Evolutionary conservation across 2,113 vertebrate genomes (phyloP).

Genomic region (Oostethus manadensis): DNA sequence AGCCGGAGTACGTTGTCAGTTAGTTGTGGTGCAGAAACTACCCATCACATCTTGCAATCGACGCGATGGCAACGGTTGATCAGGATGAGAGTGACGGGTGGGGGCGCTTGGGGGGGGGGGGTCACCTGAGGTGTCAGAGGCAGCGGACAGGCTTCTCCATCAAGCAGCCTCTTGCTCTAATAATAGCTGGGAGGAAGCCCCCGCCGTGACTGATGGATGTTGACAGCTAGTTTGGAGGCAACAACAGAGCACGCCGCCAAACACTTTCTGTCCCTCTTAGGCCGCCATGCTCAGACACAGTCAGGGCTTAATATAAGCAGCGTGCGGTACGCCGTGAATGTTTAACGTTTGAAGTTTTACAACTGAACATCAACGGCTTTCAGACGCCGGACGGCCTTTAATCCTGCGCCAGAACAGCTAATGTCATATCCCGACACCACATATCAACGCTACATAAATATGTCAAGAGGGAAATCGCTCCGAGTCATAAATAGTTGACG

Average conservation of each 20-base stretch:
- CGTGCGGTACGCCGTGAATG: not conserved
- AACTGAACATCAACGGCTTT: not conserved
- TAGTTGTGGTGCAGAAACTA: too few species aligned
- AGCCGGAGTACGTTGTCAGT: too few species aligned
- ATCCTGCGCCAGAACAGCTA: too few species aligned
- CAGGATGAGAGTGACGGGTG: not conserved
- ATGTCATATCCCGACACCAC: too few species aligned
- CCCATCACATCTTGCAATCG: not conserved
- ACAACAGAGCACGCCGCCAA: not conserved
- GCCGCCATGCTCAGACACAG: not conserved
- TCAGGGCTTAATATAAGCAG: too few species aligned
- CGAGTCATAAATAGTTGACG: conserved; percentile 57
- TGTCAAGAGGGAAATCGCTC: conserved; percentile 60
- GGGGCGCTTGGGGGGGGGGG: not conserved
- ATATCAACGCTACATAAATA: conserved; percentile 52
- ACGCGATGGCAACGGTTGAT: not conserved
- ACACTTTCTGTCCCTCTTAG: not conserved
- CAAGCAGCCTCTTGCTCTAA: not conserved
- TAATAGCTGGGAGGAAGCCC: conserved; percentile 5
- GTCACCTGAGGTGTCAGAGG: conserved; percentile 5
- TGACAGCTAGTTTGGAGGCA: conserved; percentile 2
- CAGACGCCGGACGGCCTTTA: not conserved
- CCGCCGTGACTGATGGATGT: conserved; percentile 1
- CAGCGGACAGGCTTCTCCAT: conserved; percentile 3
- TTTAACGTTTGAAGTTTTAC: not conserved